A percentile compares a stretch with the other conserved stretches of the same genome.
phyloP scores from a whole-genome alignment of 2,888 invertebrate genomes.

The Sabellastarte sp. region DNA sequence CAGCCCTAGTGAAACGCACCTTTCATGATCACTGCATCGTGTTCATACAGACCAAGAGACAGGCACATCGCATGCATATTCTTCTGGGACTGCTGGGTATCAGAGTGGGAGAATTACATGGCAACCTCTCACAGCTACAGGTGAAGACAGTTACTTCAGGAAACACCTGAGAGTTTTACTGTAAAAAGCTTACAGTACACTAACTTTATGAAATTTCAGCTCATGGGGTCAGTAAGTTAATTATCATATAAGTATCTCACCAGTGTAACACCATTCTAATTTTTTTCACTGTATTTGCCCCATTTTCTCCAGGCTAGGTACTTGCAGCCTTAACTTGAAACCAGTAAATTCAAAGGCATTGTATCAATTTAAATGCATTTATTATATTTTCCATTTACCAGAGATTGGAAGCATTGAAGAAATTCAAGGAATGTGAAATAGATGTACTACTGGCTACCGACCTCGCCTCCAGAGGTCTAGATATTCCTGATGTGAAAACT shows the following conservation, averaged over 20 bases:
- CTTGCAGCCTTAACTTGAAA: too few relatives aligned
- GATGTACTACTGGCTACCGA: constrained; percentile 84
- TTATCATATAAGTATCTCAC: too few relatives aligned
- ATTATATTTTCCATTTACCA: constrained; percentile 56
- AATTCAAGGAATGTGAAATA: constrained; percentile 78
- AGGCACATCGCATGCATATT: constrained; percentile 91
- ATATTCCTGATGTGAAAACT: constrained; percentile 95
- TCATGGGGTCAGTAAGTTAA: too few relatives aligned
- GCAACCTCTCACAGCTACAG: constrained; percentile 90
- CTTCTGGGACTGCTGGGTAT: constrained; percentile 85
- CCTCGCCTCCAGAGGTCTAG: constrained; percentile 89
- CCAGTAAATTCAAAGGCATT: too few relatives aligned
- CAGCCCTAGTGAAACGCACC: constrained; percentile 78
- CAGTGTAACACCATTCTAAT: too few relatives aligned
- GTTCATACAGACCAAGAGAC: constrained; percentile 94
- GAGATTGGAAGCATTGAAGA: constrained; percentile 81
- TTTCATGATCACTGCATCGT: constrained; percentile 90
- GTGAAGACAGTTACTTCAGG: too few relatives aligned
- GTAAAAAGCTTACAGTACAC: too few relatives aligned
- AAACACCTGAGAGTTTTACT: too few relatives aligned
- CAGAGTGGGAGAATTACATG: constrained; percentile 88
- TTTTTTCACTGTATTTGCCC: too few relatives aligned
- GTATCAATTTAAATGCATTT: too few relatives aligned
- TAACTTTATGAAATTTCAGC: too few relatives aligned
- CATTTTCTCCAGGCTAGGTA: too few relatives aligned